phyloP scores from a whole-genome alignment of 1,140 invertebrate species.

The Papilio polytes region DNA sequence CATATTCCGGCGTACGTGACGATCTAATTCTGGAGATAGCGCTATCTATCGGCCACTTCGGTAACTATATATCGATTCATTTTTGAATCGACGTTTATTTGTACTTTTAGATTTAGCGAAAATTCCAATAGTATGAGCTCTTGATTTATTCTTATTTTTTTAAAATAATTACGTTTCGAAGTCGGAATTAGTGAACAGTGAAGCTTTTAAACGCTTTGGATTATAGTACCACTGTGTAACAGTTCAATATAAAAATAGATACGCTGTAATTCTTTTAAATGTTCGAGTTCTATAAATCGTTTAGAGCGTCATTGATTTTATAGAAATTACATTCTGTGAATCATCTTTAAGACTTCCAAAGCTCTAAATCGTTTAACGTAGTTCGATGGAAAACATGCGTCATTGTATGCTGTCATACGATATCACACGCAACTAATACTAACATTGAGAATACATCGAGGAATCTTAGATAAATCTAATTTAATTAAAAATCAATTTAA shows the following conservation, averaged over 20 bases:
- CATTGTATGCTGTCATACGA: slow-evolving; percentile 8
- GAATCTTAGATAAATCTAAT: slow-evolving; percentile 44
- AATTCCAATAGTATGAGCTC: background rate
- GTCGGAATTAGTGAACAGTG: background rate
- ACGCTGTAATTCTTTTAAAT: background rate
- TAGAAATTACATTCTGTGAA: background rate
- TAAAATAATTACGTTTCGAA: background rate
- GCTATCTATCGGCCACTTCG: slow-evolving; percentile 36
- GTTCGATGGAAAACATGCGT: slow-evolving; percentile 14
- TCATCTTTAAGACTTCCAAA: slow-evolving; percentile 10
- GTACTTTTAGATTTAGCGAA: slow-evolving; percentile 1
- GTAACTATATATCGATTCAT: slow-evolving; percentile 18
- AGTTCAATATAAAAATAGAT: background rate
- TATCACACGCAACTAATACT: background rate
- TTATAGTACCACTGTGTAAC: background rate
- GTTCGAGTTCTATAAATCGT: background rate
- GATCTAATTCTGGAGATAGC: slow-evolving; percentile 50
- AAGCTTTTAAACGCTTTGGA: background rate
- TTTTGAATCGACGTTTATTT: background rate
- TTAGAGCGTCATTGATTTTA: background rate
- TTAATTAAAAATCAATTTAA: slow-evolving; percentile 63
- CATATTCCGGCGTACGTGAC: slow-evolving; percentile 60
- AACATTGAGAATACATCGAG: slow-evolving; percentile 43
- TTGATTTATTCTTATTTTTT: background rate
- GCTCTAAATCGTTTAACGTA: background rate